Base-by-base conservation (phyloP, 2,797 vertebrate species). In the Leuciscus waleckii region DNA sequence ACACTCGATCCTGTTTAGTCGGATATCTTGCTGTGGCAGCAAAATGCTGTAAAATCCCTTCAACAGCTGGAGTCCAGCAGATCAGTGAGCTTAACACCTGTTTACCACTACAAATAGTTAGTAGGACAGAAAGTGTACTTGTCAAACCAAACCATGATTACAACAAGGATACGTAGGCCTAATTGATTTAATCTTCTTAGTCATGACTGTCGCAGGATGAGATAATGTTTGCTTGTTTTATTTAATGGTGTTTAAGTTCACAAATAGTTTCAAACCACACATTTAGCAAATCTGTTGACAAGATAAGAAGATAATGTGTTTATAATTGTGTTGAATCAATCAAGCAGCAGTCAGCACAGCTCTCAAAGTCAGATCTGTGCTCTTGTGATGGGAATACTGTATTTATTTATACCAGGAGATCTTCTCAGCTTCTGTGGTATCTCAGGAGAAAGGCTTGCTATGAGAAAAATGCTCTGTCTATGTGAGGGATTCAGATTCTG, bases 401-500 rank as follows among this genome's bases (percentile, higher is more conserved):
- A n/a, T 63, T 35, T 63, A 35, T 63, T 35, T 63, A n/a, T 63
- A 29, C 54, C 13, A 63, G 51, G 10, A 71, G 37, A 43, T 46
- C 51, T 23, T 35, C 17, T 56, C 32, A 32, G 8, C 68, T 26
- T 73, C 41, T 70, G 63, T 61, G 14, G 56, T 51, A 70, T 67
- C 26, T n/a, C 17, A 43, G 1, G 16, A 82, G 68, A 81, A 56
- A 39, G 9, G 35, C 5, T 81, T 70, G 17, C 32, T 16, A 46
- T 21, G 11, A 61, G 39, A 82, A 46, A 74, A 46, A 74, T 43
- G 51, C n/a, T 85, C 73, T 90, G 79, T 88, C 82, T 88, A 86
- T 84, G 49, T n/a, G 92, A 90, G 87, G 91, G 91, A 94, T 94
- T 93, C 89, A 86, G 26, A 86, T 73, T 93, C 68, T 87, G 90